Conservation (phyloP, 2,888 invertebrate species). For the Erynnis tages region DNA sequence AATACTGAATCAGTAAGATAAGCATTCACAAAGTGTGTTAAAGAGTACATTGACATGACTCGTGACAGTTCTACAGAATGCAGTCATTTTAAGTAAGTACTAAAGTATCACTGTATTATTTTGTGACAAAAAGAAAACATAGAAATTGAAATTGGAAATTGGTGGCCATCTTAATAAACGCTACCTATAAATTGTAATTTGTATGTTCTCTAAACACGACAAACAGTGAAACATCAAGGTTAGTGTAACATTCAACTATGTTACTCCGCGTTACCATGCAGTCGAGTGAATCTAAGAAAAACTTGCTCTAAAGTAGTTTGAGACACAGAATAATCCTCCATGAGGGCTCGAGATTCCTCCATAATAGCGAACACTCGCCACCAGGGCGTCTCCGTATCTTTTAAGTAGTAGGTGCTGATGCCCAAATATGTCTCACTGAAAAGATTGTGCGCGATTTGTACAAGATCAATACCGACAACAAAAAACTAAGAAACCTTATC, state of each 20-base stretch:
- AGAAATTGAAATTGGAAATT: slow-evolving; percentile 12
- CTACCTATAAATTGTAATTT: neutral
- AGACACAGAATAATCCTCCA: slow-evolving; percentile 90
- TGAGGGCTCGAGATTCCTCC: slow-evolving; percentile 82
- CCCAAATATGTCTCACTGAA: slow-evolving; percentile 86
- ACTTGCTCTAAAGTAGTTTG: slow-evolving; percentile 92
- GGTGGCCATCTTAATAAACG: slow-evolving; percentile 1
- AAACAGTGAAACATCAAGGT: neutral
- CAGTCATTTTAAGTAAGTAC: neutral
- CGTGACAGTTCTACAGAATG: neutral
- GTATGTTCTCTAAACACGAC: neutral
- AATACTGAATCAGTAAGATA: neutral
- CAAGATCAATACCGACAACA: too few species aligned
- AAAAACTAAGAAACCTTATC: too few species aligned
- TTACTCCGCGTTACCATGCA: slow-evolving; percentile 43
- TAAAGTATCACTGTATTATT: neutral
- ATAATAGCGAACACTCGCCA: slow-evolving; percentile 85
- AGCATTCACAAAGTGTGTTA: neutral
- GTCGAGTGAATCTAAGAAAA: slow-evolving; percentile 83
- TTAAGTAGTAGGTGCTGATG: slow-evolving; percentile 86
- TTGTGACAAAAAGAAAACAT: slow-evolving; percentile 1
- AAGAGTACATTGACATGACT: neutral
- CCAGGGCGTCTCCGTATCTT: slow-evolving; percentile 82
- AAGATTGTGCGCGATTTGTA: too few species aligned
- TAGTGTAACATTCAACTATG: neutral